Base-by-base conservation (phyloP, 2,113 vertebrate species). In the Ahaetulla prasina region DNA sequence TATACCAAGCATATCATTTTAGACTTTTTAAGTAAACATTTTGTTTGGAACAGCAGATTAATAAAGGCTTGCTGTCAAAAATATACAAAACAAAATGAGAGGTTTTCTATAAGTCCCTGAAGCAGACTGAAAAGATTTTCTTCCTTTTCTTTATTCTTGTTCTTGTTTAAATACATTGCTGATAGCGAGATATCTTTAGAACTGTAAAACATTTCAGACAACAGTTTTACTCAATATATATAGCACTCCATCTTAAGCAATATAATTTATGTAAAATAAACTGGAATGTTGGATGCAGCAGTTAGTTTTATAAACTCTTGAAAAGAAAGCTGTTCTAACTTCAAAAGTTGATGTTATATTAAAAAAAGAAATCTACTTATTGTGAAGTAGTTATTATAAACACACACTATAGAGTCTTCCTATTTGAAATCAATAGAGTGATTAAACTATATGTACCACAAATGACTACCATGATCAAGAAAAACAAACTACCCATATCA, bases 191-290 rank as follows among this genome's bases (percentile, higher is more conserved):
- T 39, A 87, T 87, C 27, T 4, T 93, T 39, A 90, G 49, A 93
- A 16, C 6, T 94, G 50, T 20, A 93, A 93, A 88, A 45, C n/a
- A 57, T 89, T 55, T 11, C 30, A 86, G 52, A 85, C 20, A 91
- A 30, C 57, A 92, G 63, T 91, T 85, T 88, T 60, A 60, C 39
- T 11, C 74, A 86, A 88, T 88, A 22, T 63, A 93, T 92, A 93
- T 27, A 85, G 35, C 90, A 50, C 4, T 89, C 6, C 89, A 74
- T 57, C 2, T 86, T 92, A 92, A 90, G 43, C 43, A 90, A 43
- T 91, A 92, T 91, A 57, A 93, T 39, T n/a, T 14, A 90, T 0
- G 0, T 92, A 92, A 80, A 94, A 92, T 35, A 85, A 8, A 87
- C 35, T 86, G 85, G 60, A 94, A 39, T 1, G 22, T 89, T 47